Evolutionary conservation across 2,888 invertebrate species (phyloP).

Genomic region (Prosopocoilus inquinatus): DNA sequence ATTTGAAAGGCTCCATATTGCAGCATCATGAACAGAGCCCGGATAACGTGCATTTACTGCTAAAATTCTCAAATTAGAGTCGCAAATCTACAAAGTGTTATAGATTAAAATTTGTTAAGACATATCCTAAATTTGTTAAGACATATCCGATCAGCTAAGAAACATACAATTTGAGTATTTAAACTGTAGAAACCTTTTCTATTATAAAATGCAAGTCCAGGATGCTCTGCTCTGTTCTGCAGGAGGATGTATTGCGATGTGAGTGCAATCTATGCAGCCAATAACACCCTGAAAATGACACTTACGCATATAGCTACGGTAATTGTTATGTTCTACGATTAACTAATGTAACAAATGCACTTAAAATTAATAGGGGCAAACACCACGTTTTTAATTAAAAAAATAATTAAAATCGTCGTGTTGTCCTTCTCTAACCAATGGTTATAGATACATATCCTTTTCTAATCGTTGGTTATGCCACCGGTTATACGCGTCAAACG

Average conservation of each 20-base stretch:
- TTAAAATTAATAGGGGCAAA: too few species aligned
- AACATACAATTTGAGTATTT: background rate
- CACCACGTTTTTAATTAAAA: too few species aligned
- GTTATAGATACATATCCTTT: too few species aligned
- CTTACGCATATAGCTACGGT: slow-evolving; percentile 2
- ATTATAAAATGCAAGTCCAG: background rate
- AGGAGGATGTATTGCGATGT: background rate
- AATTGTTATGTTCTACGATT: too few species aligned
- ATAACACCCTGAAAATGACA: slow-evolving; percentile 5
- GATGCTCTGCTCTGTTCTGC: background rate
- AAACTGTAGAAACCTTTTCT: background rate
- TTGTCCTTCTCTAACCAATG: too few species aligned
- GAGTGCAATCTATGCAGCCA: slow-evolving; percentile 1
- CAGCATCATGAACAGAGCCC: slow-evolving; percentile 13
- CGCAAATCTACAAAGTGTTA: slow-evolving; percentile 1
- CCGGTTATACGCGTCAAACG: too few species aligned
- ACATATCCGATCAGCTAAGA: background rate
- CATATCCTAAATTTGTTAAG: background rate
- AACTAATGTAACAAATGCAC: too few species aligned
- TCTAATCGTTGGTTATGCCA: too few species aligned
- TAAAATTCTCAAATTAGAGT: slow-evolving; percentile 10
- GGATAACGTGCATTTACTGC: slow-evolving; percentile 10
- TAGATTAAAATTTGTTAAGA: background rate
- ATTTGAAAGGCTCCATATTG: slow-evolving; percentile 4
- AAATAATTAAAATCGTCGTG: too few species aligned